Conservation (phyloP, 2,888 invertebrate species). For the Thysanoteuthis rhombus region DNA sequence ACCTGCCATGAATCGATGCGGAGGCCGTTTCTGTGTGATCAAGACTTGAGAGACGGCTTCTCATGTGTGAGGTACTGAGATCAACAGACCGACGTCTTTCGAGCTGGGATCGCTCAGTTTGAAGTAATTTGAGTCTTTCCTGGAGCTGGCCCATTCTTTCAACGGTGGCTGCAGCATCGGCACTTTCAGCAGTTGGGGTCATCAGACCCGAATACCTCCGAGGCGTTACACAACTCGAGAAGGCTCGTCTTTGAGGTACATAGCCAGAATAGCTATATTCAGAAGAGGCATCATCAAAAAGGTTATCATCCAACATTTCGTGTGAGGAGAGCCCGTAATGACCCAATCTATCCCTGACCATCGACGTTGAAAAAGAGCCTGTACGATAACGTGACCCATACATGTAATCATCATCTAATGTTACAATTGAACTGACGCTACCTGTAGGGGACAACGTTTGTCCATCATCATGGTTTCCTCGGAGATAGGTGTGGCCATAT, state of each 20-base stretch:
- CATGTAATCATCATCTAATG: slow-evolving; percentile 1
- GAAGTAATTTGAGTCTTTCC: not conserved
- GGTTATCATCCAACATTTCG: not conserved
- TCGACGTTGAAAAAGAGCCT: not conserved
- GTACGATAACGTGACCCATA: slow-evolving; percentile 14
- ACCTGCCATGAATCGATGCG: not conserved
- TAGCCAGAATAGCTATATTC: not conserved
- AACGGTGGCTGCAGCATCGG: not conserved
- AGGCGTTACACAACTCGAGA: slow-evolving; percentile 22
- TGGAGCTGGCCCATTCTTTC: not conserved
- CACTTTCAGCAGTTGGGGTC: not conserved
- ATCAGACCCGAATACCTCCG: not conserved
- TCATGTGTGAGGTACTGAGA: not conserved
- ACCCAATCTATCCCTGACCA: not conserved
- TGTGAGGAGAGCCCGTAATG: not conserved
- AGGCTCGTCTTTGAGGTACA: not conserved
- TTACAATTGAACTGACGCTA: slow-evolving; percentile 24
- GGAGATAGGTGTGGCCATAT: not conserved
- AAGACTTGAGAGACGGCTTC: not conserved
- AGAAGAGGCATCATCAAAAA: not conserved
- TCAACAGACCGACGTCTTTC: not conserved
- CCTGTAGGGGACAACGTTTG: not conserved
- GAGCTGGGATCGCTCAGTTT: not conserved
- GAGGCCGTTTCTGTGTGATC: not conserved
- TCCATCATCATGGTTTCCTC: not conserved